These are phyloP conservation scores for Idaea biselata DNA, from an alignment of 2,888 invertebrate genomes.

Conservation along the genomic window DNA sequence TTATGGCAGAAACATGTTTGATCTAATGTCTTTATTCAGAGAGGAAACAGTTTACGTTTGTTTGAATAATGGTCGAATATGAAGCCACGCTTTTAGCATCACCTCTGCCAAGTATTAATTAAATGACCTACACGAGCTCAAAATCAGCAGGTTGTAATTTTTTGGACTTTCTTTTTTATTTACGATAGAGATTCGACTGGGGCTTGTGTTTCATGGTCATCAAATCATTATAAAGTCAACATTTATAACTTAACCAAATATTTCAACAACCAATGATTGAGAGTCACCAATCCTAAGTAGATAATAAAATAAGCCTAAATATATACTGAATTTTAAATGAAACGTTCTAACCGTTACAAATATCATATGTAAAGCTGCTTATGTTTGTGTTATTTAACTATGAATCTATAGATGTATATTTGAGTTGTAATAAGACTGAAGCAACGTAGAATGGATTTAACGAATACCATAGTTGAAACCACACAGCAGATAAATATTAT, in stretches of 20 bases:
- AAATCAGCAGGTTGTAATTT: too few relatives aligned
- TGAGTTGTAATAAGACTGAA: conserved; percentile 20
- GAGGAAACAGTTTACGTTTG: too few relatives aligned
- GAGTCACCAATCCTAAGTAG: conserved; percentile 29
- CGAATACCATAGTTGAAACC: not conserved
- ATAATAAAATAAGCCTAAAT: conserved; percentile 26
- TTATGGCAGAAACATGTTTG: too few relatives aligned
- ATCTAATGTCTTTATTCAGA: too few relatives aligned
- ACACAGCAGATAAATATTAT: too few relatives aligned
- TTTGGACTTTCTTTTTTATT: too few relatives aligned
- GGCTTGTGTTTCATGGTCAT: not conserved
- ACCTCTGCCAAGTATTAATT: too few relatives aligned
- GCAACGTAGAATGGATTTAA: conserved; percentile 15
- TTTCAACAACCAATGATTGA: conserved; percentile 23
- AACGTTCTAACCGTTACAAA: conserved; percentile 45
- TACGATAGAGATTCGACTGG: too few relatives aligned
- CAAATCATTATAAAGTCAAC: not conserved
- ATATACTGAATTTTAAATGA: conserved; percentile 17
- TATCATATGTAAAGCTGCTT: conserved; percentile 57
- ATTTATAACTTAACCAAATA: not conserved
- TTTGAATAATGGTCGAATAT: too few relatives aligned
- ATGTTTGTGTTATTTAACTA: conserved; percentile 45
- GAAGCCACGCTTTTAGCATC: too few relatives aligned
- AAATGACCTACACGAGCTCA: too few relatives aligned
- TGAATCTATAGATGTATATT: conserved; percentile 29